Evolutionary conservation across 1,140 invertebrate species (phyloP).

Genomic region (Maniola jurtina): DNA sequence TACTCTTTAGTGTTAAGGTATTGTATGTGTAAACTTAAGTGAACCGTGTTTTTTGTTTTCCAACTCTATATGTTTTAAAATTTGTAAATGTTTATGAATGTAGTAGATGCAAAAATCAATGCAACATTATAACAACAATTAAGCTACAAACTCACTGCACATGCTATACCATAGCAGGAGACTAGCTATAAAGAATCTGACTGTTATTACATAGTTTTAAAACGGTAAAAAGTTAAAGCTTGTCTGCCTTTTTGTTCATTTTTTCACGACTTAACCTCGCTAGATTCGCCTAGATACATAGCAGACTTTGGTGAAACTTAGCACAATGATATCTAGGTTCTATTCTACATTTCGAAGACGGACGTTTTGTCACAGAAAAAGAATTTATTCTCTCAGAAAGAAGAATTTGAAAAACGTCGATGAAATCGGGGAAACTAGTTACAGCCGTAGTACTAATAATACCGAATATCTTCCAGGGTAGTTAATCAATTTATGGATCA

Average conservation of each 20-base stretch:
- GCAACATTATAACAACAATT: conserved; percentile 14
- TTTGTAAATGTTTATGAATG: conserved; percentile 39
- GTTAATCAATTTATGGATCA: no score
- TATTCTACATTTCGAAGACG: no score
- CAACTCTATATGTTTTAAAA: conserved; percentile 29
- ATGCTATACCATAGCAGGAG: conserved; percentile 19
- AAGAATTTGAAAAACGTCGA: no score
- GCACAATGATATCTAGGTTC: not conserved
- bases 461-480: no score
- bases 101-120: conserved; percentile 41
- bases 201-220: not conserved
- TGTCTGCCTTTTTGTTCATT: no score
- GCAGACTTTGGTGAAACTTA: not conserved
- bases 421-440: no score
- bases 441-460: no score
- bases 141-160: conserved; percentile 20
- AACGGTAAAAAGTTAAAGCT: no score
- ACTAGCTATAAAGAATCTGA: conserved; percentile 1
- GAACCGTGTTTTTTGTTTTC: conserved; percentile 29
- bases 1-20: conserved; percentile 39
- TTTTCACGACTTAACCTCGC: no score
- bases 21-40: conserved; percentile 37
- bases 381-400: no score
- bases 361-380: no score
- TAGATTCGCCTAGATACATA: not conserved